Evolutionary conservation across 2,797 vertebrate genomes (phyloP).

Genomic region (Enteromius anoplus): DNA sequence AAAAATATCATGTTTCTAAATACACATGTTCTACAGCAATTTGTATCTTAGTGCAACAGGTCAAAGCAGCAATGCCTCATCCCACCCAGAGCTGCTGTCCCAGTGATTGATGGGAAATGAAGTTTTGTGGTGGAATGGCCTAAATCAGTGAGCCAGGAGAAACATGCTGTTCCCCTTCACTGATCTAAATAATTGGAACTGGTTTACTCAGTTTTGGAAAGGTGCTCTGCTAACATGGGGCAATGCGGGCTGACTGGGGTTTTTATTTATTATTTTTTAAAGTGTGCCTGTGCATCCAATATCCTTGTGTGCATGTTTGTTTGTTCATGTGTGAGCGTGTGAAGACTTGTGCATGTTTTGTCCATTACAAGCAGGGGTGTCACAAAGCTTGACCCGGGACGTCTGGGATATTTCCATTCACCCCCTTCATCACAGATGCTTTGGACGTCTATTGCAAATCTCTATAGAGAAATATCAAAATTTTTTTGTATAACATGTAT

Average conservation of each 20-base stretch:
- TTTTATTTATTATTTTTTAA: conserved; percentile 19
- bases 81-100: neutral
- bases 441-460: neutral
- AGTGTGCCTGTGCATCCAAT: conserved; percentile 56
- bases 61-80: neutral
- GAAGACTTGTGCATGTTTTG: conserved; percentile 12
- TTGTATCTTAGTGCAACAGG: neutral
- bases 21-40: neutral
- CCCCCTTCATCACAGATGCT: neutral
- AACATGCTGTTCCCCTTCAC: conserved; percentile 11
- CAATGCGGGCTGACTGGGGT: neutral
- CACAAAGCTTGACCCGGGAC: conserved; percentile 37
- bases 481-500: neutral
- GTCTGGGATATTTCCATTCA: conserved; percentile 34
- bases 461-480: neutral
- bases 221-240: neutral
- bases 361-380: conserved; percentile 6
- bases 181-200: conserved; percentile 14
- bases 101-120: conserved; percentile 28
- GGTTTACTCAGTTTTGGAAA: neutral
- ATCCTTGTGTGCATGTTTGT: conserved; percentile 22
- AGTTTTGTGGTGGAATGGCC: neutral
- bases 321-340: conserved; percentile 20
- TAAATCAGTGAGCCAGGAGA: neutral
- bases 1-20: neutral